Percentiles rank a stretch among this genome's conserved stretches.
Evolutionary conservation across 1,140 invertebrate genomes (phyloP).

Genomic region (Aleiodes sp.): DNA sequence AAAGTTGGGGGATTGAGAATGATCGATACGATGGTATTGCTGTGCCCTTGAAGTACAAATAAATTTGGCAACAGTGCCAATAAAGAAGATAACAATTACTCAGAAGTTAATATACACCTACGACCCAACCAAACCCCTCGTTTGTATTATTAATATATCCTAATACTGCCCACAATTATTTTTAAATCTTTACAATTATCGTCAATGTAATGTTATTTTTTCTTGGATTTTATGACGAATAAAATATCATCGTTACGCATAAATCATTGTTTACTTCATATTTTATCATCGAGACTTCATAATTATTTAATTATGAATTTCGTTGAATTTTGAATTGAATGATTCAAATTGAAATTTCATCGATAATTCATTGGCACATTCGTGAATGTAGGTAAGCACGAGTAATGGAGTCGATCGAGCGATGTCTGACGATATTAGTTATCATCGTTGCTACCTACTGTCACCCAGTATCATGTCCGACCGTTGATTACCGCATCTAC

Average conservation of each 20-base stretch:
- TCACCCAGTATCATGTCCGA: too few relatives aligned
- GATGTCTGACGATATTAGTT: too few relatives aligned
- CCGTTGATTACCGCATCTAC: not conserved
- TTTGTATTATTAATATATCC: too few relatives aligned
- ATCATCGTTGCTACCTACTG: too few relatives aligned
- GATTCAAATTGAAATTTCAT: not conserved
- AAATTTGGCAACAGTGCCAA: conserved; percentile 31
- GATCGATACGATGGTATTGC: conserved; percentile 39
- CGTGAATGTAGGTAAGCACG: not conserved
- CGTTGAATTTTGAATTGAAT: conserved; percentile 5
- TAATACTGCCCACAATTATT: not conserved
- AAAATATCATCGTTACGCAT: not conserved
- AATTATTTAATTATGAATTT: not conserved
- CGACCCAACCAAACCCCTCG: too few relatives aligned
- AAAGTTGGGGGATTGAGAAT: conserved; percentile 38
- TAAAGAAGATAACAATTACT: too few relatives aligned
- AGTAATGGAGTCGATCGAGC: not conserved
- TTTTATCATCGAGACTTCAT: not conserved
- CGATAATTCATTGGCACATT: not conserved
- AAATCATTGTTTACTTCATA: not conserved
- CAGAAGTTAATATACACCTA: too few relatives aligned
- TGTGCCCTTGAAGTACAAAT: conserved; percentile 43
- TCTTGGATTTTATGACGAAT: not conserved
- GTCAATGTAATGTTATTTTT: not conserved
- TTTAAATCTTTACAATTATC: not conserved